Conservation (phyloP, 2,888 invertebrate species). For the Meloe dianella region DNA sequence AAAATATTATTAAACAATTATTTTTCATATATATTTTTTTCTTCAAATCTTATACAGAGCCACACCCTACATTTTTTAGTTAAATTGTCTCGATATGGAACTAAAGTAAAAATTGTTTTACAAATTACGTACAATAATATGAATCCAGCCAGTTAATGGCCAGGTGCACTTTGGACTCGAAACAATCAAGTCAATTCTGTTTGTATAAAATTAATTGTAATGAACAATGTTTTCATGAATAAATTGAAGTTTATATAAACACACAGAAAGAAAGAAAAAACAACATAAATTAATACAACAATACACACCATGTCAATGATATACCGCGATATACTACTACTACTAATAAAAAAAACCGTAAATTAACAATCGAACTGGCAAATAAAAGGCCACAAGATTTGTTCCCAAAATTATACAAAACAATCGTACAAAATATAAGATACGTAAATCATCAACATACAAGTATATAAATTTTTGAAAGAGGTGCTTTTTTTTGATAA, state of each 20-base stretch:
- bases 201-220: conserved; percentile 18
- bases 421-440: conserved; percentile 27
- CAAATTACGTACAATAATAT: conserved; percentile 35
- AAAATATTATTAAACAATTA: conserved; percentile 25
- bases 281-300: conserved; percentile 22
- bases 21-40: conserved; percentile 25
- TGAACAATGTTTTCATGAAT: conserved; percentile 23
- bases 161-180: conserved; percentile 40
- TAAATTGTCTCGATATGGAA: conserved; percentile 47
- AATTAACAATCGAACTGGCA: neutral
- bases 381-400: conserved; percentile 26
- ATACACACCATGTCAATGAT: conserved; percentile 20
- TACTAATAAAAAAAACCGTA: too few relatives aligned
- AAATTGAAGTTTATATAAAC: conserved; percentile 21
- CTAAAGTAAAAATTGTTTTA: conserved; percentile 37
- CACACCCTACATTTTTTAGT: conserved; percentile 54
- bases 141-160: conserved; percentile 41
- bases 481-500: conserved; percentile 30
- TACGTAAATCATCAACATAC: neutral
- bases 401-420: conserved; percentile 27
- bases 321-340: neutral
- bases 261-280: conserved; percentile 20
- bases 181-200: conserved; percentile 35
- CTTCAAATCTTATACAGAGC: conserved; percentile 53
- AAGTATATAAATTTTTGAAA: neutral